These are phyloP conservation scores for Condylura cristata DNA, from an alignment of 2,113 vertebrate genomes.

Conservation along the genomic window DNA sequence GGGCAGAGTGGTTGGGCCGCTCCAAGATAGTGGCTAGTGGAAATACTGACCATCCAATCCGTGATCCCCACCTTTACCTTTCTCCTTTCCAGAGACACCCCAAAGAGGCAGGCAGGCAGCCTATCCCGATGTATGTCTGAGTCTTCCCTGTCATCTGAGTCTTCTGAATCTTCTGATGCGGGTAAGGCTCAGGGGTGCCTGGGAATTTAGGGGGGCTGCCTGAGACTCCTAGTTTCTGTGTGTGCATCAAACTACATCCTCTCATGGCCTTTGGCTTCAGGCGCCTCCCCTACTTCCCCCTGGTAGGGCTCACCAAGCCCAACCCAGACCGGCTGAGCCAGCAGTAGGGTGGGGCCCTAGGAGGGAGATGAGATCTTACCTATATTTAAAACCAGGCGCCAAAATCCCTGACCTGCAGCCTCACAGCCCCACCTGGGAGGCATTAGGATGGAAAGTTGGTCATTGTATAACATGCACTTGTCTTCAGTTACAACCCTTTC, in stretches of 20 bases:
- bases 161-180: conserved; percentile 92
- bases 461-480: conserved; percentile 20
- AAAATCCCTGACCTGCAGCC: conserved; percentile 23
- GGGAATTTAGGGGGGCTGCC: background rate
- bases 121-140: conserved; percentile 55
- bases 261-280: background rate
- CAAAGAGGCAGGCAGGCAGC: conserved; percentile 84
- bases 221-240: background rate
- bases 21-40: background rate
- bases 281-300: background rate
- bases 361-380: conserved; percentile 13
- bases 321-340: background rate
- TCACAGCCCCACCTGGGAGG: conserved; percentile 53
- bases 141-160: conserved; percentile 75
- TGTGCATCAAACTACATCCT: background rate
- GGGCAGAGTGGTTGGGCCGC: background rate
- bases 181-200: conserved; percentile 83
- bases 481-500: background rate
- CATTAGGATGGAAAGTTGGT: background rate
- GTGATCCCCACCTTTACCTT: background rate
- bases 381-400: conserved; percentile 35
- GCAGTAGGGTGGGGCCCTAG: background rate
- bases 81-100: conserved; percentile 86
- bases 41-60: background rate
- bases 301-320: conserved; percentile 15